phyloP scores from a whole-genome alignment of 2,888 invertebrate genomes.

The Nomada goodeniana region DNA sequence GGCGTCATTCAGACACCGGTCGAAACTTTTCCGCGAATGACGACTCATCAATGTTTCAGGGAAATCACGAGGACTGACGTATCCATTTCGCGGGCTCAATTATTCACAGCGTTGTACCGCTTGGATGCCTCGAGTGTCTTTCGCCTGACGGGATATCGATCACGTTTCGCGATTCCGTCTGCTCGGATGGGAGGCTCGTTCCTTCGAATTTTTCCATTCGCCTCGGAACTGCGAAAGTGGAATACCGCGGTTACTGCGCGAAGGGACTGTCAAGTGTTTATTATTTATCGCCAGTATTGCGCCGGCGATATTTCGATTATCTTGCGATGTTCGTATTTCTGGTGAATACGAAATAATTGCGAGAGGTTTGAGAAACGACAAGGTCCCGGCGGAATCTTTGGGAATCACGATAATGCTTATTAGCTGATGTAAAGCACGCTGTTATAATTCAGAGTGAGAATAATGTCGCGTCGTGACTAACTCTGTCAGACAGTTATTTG shows the following conservation, averaged over 20 bases:
- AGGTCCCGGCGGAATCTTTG: too few species aligned
- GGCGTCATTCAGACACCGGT: slow-evolving; percentile 12
- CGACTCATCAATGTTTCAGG: slow-evolving; percentile 67
- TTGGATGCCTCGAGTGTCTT: slow-evolving; percentile 38
- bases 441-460: too few species aligned
- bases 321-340: too few species aligned
- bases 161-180: slow-evolving; percentile 47
- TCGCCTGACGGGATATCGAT: slow-evolving; percentile 47
- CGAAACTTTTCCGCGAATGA: slow-evolving; percentile 50
- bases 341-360: too few species aligned
- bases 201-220: slow-evolving; percentile 13
- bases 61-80: slow-evolving; percentile 68
- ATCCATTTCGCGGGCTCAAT: slow-evolving; percentile 69
- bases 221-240: not conserved
- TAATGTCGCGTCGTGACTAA: too few species aligned
- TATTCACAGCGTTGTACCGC: slow-evolving; percentile 57
- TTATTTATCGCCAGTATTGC: too few species aligned
- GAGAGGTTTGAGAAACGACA: too few species aligned
- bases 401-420: too few species aligned
- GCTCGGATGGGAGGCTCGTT: slow-evolving; percentile 33
- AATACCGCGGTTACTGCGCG: not conserved
- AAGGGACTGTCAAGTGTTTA: not conserved
- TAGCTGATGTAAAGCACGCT: too few species aligned
- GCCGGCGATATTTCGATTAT: too few species aligned
- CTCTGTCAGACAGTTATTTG: not conserved